These are phyloP conservation scores for Drosophila setifemur DNA, from an alignment of 1,140 invertebrate species.

Conservation along the genomic window DNA sequence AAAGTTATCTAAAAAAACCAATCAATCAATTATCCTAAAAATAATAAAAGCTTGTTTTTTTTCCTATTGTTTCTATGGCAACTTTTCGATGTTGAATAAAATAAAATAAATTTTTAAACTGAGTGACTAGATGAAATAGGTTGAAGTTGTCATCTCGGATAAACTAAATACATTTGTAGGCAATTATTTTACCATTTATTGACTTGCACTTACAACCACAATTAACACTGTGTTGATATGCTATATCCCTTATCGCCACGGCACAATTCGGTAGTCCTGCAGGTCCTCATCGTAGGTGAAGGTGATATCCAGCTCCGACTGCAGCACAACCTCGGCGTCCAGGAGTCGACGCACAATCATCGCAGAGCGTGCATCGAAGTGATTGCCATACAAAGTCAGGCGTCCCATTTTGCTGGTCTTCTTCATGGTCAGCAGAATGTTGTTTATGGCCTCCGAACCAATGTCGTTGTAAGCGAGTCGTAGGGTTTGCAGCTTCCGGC, in stretches of 20 bases:
- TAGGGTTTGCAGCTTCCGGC: constrained; percentile 42
- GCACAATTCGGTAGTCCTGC: constrained; percentile 56
- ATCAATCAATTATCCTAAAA: too few species aligned
- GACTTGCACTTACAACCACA: background rate
- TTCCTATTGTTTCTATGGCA: too few species aligned
- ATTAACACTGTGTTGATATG: background rate
- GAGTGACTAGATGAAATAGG: too few species aligned
- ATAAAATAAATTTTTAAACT: too few species aligned
- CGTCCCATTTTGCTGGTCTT: constrained; percentile 46
- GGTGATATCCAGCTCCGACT: constrained; percentile 56
- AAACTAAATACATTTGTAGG: too few species aligned
- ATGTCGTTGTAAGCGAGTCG: constrained; percentile 59
- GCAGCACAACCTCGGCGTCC: constrained; percentile 47
- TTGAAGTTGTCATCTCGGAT: too few species aligned
- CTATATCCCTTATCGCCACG: constrained; percentile 36
- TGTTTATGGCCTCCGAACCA: constrained; percentile 19
- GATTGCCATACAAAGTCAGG: constrained; percentile 56
- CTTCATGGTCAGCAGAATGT: constrained; percentile 54
- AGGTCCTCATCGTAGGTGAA: constrained; percentile 49
- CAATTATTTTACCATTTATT: too few species aligned
- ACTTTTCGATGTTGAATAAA: too few species aligned
- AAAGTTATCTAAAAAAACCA: too few species aligned
- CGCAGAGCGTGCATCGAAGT: constrained; percentile 42
- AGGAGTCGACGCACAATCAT: constrained; percentile 58
- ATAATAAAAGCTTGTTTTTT: too few species aligned